Evolutionary conservation across 1,140 invertebrate genomes (phyloP).

Genomic region (Diabrotica undecimpunctata): DNA sequence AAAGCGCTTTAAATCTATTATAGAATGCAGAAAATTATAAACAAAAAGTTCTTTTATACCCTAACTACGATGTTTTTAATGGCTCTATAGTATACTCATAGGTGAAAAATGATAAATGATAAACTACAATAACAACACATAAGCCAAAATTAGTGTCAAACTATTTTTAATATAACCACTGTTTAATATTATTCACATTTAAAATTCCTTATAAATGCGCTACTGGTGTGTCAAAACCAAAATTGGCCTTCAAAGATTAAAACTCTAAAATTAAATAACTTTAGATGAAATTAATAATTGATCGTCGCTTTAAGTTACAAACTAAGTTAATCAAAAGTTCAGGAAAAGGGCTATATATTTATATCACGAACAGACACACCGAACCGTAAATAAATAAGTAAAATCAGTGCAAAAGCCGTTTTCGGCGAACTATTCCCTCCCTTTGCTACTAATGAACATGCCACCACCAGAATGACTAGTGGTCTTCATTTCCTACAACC

Average conservation of each 20-base stretch:
- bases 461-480: conserved; percentile 38
- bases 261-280: not conserved
- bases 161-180: too few relatives aligned
- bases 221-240: not conserved
- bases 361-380: conserved; percentile 24
- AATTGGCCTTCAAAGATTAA: not conserved
- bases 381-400: conserved; percentile 30
- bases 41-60: too few relatives aligned
- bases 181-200: too few relatives aligned
- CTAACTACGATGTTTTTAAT: too few relatives aligned
- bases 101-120: too few relatives aligned
- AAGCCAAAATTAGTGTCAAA: too few relatives aligned
- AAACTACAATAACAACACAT: too few relatives aligned
- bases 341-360: conserved; percentile 20
- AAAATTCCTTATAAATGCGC: too few relatives aligned
- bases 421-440: conserved; percentile 10
- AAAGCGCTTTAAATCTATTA: too few relatives aligned
- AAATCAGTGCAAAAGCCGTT: conserved; percentile 25
- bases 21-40: too few relatives aligned
- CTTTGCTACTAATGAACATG: conserved; percentile 34
- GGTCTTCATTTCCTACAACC: conserved; percentile 35
- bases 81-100: too few relatives aligned
- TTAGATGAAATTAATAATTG: not conserved
- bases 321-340: not conserved
- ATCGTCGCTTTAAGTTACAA: not conserved